phyloP scores from a whole-genome alignment of 1,140 invertebrate genomes.

The Lineus longissimus region DNA sequence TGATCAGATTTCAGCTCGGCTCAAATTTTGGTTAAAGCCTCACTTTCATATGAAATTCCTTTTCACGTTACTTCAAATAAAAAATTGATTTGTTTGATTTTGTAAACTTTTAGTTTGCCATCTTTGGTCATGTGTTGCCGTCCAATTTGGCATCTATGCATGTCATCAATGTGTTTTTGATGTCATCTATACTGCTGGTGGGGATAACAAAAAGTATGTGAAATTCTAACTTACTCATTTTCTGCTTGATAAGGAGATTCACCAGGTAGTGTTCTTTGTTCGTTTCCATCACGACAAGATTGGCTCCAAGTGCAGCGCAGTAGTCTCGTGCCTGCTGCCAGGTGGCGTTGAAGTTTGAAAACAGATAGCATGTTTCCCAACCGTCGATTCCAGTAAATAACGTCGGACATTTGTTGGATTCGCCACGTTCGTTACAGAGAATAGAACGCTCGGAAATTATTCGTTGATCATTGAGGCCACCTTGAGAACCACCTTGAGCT shows the following conservation, averaged over 20 bases:
- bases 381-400: slow-evolving; percentile 26
- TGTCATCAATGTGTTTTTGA: too few species aligned
- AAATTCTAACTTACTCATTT: slow-evolving; percentile 28
- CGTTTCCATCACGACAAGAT: slow-evolving; percentile 29
- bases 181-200: too few species aligned
- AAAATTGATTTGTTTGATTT: too few species aligned
- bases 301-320: slow-evolving; percentile 32
- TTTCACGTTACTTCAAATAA: too few species aligned
- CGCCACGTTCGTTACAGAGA: neutral
- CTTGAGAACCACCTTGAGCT: neutral
- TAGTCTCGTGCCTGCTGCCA: slow-evolving; percentile 37
- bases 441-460: too few species aligned
- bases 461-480: neutral
- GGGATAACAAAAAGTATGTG: too few species aligned
- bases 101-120: too few species aligned
- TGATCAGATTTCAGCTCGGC: too few species aligned
- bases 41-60: too few species aligned
- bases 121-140: too few species aligned
- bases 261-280: slow-evolving; percentile 34
- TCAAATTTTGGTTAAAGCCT: too few species aligned
- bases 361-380: slow-evolving; percentile 32
- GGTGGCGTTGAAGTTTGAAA: slow-evolving; percentile 34
- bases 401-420: slow-evolving; percentile 23
- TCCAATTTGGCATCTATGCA: too few species aligned
- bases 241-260: slow-evolving; percentile 31